phyloP scores from a whole-genome alignment of 1,140 invertebrate species.

The Plodia interpunctella region DNA sequence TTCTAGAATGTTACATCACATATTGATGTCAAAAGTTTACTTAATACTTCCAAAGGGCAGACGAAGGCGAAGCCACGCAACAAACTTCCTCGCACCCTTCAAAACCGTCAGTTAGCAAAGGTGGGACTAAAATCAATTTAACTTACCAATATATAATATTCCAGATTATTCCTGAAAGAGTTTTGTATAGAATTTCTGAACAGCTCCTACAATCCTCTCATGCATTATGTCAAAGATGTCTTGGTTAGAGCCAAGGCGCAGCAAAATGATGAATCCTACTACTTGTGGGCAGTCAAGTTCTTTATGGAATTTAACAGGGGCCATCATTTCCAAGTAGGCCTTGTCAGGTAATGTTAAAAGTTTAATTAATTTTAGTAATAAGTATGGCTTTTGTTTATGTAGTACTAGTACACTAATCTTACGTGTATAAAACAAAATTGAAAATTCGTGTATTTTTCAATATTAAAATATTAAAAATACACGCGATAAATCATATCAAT shows the following conservation, averaged over 20 bases:
- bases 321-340: conserved; percentile 89
- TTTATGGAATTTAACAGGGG: conserved; percentile 98
- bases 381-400: conserved; percentile 5
- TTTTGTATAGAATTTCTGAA: conserved; percentile 96
- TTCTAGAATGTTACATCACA: no score
- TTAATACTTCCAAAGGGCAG: no score
- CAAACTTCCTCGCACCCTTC: no score
- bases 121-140: background rate
- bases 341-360: conserved; percentile 94
- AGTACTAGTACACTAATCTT: conserved; percentile 16
- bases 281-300: conserved; percentile 95
- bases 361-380: no score
- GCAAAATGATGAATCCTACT: conserved; percentile 93
- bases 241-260: conserved; percentile 79
- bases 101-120: no score
- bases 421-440: conserved; percentile 3
- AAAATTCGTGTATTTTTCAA: no score
- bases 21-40: no score
- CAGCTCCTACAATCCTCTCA: conserved; percentile 91
- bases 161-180: conserved; percentile 90
- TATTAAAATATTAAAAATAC: no score
- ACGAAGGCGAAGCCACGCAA: no score
- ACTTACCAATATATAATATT: conserved; percentile 9
- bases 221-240: conserved; percentile 87
- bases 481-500: no score